Percentiles rank a stretch among this genome's conserved stretches.
Evolutionary conservation across 2,797 vertebrate species (phyloP).

Genomic region (Protonibea diacanthus): DNA sequence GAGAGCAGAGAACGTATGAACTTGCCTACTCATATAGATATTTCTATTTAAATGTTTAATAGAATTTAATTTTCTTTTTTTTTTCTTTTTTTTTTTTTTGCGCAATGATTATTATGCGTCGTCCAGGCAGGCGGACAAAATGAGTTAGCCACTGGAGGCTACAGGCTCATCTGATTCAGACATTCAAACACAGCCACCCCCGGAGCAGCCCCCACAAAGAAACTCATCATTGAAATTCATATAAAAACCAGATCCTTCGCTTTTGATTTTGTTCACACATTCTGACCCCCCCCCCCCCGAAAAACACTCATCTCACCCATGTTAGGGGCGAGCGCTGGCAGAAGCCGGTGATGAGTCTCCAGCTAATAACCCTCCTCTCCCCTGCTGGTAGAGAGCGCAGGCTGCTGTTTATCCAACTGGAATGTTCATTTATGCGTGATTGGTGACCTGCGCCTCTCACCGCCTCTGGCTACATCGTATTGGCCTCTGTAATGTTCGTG

Average conservation of each 20-base stretch:
- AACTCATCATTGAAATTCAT: constrained; percentile 74
- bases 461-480: constrained; percentile 67
- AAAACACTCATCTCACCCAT: constrained; percentile 31
- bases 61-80: constrained; percentile 10
- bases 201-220: constrained; percentile 47
- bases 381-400: constrained; percentile 67
- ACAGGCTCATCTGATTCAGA: constrained; percentile 53
- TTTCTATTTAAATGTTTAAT: constrained; percentile 5
- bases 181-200: constrained; percentile 50
- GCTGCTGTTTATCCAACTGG: constrained; percentile 81
- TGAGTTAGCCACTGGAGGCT: constrained; percentile 37
- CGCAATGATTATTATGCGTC: constrained; percentile 43
- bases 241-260: constrained; percentile 67
- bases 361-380: constrained; percentile 69
- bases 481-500: constrained; percentile 35
- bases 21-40: background rate
- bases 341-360: constrained; percentile 59
- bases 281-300: background rate
- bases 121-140: constrained; percentile 43
- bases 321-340: constrained; percentile 37
- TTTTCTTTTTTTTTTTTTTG: background rate
- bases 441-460: constrained; percentile 65
- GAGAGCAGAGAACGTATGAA: constrained; percentile 15
- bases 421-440: constrained; percentile 78
- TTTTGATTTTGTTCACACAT: constrained; percentile 71